phyloP scores from a whole-genome alignment of 1,140 invertebrate genomes.

The Neodiprion fabricii region DNA sequence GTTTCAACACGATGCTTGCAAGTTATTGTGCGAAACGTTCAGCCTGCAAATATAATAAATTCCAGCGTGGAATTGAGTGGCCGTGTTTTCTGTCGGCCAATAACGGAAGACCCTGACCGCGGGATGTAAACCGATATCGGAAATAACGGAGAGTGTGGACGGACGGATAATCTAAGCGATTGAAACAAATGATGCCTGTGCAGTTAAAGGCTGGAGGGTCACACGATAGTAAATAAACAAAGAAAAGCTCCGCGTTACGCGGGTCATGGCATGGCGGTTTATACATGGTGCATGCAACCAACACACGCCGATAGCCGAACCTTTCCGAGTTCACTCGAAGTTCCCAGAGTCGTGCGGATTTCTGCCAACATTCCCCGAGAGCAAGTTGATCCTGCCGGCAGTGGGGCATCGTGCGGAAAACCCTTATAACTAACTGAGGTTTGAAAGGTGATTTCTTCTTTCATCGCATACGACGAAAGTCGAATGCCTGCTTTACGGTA shows the following conservation, averaged over 20 bases:
- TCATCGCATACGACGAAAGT: too few species aligned
- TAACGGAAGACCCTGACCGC: too few species aligned
- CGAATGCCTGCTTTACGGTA: too few species aligned
- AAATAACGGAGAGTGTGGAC: too few species aligned
- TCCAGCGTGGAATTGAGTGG: too few species aligned
- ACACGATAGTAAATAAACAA: neutral
- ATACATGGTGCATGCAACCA: neutral
- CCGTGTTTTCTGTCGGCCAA: too few species aligned
- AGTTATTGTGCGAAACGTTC: too few species aligned
- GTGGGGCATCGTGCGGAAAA: neutral
- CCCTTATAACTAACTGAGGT: neutral
- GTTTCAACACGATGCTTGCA: too few species aligned
- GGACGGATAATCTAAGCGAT: too few species aligned
- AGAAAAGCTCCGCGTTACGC: slow-evolving; percentile 4
- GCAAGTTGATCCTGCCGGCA: slow-evolving; percentile 10
- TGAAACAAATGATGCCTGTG: too few species aligned
- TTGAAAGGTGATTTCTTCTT: neutral
- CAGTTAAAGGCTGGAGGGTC: neutral
- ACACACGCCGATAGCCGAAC: neutral
- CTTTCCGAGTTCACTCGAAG: slow-evolving; percentile 2
- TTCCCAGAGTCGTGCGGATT: neutral
- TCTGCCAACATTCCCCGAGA: slow-evolving; percentile 1
- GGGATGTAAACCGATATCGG: too few species aligned
- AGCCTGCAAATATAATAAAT: too few species aligned
- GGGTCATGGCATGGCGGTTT: slow-evolving; percentile 9